These are phyloP conservation scores for Brachypterus glaber DNA, from an alignment of 2,888 invertebrate species.

Conservation along the genomic window DNA sequence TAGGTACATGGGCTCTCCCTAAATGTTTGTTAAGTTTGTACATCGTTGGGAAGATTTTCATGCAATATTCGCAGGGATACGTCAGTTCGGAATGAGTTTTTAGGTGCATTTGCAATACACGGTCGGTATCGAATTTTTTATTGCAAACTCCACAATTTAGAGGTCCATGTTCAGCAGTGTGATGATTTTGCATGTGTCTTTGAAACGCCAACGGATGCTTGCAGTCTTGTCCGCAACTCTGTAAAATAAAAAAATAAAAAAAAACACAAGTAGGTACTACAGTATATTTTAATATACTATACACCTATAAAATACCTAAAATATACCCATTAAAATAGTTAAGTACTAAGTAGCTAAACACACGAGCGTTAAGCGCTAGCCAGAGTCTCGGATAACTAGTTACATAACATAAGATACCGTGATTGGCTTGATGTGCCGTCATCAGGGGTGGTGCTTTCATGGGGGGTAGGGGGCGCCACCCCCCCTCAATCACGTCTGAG, in stretches of 20 bases:
- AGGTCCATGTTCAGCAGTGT: slow-evolving; percentile 24
- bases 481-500: too few species aligned
- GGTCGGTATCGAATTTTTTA: slow-evolving; percentile 26
- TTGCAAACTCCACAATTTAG: slow-evolving; percentile 28
- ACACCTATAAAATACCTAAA: too few species aligned
- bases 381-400: too few species aligned
- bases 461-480: too few species aligned
- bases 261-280: background rate
- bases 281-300: background rate
- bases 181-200: slow-evolving; percentile 23
- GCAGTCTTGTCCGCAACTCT: slow-evolving; percentile 26
- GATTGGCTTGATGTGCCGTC: too few species aligned
- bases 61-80: slow-evolving; percentile 32
- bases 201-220: slow-evolving; percentile 20
- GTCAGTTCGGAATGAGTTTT: slow-evolving; percentile 28
- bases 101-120: slow-evolving; percentile 26
- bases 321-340: too few species aligned
- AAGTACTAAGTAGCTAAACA: too few species aligned
- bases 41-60: slow-evolving; percentile 27
- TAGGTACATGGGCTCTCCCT: slow-evolving; percentile 28
- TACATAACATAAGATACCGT: too few species aligned
- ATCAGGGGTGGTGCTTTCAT: too few species aligned
- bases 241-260: slow-evolving; percentile 11
- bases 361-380: too few species aligned
- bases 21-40: slow-evolving; percentile 29